phyloP scores from a whole-genome alignment of 1,140 invertebrate species.

The Acromyrmex heyeri region DNA sequence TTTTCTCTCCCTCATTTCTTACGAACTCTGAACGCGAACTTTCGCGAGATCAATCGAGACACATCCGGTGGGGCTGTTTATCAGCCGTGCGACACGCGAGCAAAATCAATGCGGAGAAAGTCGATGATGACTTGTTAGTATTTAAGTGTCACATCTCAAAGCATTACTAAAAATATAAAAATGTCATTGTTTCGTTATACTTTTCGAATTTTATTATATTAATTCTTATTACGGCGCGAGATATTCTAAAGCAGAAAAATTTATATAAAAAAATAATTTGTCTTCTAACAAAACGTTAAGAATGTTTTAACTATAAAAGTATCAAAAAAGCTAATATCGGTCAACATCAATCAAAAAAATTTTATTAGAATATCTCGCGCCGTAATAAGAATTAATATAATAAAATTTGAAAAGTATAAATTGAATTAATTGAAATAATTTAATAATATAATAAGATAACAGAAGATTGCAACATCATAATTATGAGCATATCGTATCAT shows the following conservation, averaged over 20 bases:
- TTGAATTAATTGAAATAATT: not conserved
- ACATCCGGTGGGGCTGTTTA: slow-evolving; percentile 16
- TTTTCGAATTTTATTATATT: too few species aligned
- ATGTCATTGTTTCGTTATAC: too few species aligned
- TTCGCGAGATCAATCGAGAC: slow-evolving; percentile 49
- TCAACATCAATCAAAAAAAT: too few species aligned
- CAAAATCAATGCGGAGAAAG: not conserved
- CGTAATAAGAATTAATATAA: slow-evolving; percentile 1
- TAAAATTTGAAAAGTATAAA: not conserved
- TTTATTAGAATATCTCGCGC: not conserved
- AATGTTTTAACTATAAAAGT: too few species aligned
- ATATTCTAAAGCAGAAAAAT: too few species aligned
- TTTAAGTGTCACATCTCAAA: too few species aligned
- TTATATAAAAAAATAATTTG: too few species aligned
- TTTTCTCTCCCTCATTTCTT: not conserved
- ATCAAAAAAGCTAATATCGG: too few species aligned
- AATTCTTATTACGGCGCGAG: too few species aligned
- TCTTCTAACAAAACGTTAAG: too few species aligned
- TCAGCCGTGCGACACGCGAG: slow-evolving; percentile 28
- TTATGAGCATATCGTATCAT: not conserved
- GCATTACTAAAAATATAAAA: too few species aligned
- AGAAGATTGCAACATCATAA: not conserved
- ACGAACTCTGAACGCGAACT: not conserved
- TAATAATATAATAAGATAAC: too few species aligned
- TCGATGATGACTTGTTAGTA: not conserved